phyloP scores from a whole-genome alignment of 2,888 invertebrate species.

The Eupithecia pulchellata region DNA sequence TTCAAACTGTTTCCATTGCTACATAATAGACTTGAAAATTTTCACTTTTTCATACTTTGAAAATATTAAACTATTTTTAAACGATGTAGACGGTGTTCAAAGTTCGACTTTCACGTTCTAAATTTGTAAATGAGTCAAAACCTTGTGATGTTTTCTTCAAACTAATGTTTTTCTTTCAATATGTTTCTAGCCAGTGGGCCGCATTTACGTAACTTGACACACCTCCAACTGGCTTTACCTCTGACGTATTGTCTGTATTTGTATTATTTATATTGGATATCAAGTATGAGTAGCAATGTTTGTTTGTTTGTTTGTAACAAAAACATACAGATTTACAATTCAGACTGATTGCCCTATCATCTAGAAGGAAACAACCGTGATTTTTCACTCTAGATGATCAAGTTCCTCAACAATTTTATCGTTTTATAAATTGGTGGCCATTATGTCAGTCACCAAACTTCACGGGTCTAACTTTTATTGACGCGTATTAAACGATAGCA shows the following conservation, averaged over 20 bases:
- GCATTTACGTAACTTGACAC: constrained; percentile 54
- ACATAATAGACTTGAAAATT: too few species aligned
- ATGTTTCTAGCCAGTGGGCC: constrained; percentile 28
- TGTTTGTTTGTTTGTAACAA: background rate
- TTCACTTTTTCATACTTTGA: background rate
- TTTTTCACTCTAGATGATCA: background rate
- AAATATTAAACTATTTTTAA: background rate
- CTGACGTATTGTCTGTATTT: constrained; percentile 19
- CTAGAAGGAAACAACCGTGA: background rate
- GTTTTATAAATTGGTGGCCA: background rate
- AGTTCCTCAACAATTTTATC: background rate
- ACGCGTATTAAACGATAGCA: background rate
- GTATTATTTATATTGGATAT: background rate
- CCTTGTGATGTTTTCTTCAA: constrained; percentile 17
- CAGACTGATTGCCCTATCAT: background rate
- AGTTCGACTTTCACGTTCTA: background rate
- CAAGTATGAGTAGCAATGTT: background rate
- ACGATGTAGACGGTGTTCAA: background rate
- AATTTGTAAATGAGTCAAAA: constrained; percentile 18
- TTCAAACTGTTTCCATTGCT: too few species aligned
- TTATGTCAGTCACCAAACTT: background rate
- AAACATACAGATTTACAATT: background rate
- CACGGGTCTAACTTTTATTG: background rate
- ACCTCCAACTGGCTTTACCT: constrained; percentile 50
- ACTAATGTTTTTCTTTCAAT: background rate